Evolutionary conservation across 2,888 invertebrate genomes (phyloP), one percentile per base, ranked within the genome.

Genomic region (Byasa hedistus): DNA sequence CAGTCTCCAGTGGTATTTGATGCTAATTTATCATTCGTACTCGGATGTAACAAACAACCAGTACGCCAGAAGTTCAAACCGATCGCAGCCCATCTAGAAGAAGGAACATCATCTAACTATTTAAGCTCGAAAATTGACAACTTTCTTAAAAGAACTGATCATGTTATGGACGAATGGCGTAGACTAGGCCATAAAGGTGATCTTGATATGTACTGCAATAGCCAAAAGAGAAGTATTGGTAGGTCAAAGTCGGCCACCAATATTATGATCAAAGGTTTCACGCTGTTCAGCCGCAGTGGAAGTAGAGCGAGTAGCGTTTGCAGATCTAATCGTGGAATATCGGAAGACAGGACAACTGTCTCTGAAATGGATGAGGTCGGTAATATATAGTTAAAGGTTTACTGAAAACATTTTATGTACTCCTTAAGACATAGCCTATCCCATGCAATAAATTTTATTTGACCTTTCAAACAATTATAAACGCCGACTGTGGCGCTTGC

Each of bases 81-180:
- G 0, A 90, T 95, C 8, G 96, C 97, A 3, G 96, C 97, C 0
- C 95, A 95, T 77, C 86, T 94, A 72, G 96, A 96, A 79, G 94
- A 95, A 51, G 92, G 94, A 59, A 97, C 96, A 0, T 95, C 96
- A 2, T 96, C 96, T 0, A 95, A 95, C 68, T 94, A 94, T 73
- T 88, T 97, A 22, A 94, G 94, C 39, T 93, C 92, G 48, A 96
- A 96, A 85, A 97, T 97, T 64, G 94, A 95, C 65, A 95, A 94
- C 78, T 97, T 97, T 76, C 87, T 97, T 44, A 94, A 94, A 77
- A 93, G 96, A 70, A 97, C 97, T 3, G 97, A 97, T 85, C 97
- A 97, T 83, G 94, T 97, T 0, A 96, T 96, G 94, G 96, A 97
- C 76, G 96, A 97, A 79, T 97, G 97, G 97, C 92, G 94, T 66